phyloP scores from a whole-genome alignment of 2,797 vertebrate genomes.

The Mormyrops attenuatus region DNA sequence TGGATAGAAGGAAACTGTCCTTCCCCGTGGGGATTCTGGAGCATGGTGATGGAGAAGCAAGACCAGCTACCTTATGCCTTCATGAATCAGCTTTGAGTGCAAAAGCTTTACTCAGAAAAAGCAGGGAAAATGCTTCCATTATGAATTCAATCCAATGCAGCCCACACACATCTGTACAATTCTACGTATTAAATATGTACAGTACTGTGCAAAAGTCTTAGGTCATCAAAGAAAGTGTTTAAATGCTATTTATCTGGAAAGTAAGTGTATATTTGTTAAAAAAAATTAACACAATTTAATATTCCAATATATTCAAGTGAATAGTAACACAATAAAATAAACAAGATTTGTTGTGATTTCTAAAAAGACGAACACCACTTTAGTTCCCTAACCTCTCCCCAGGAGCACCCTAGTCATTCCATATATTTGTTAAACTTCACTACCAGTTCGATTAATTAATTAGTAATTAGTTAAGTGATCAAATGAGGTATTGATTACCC shows the following conservation, averaged over 20 bases:
- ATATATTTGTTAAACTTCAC: not conserved
- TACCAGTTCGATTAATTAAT: not conserved
- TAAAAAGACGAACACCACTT: not conserved
- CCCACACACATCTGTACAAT: not conserved
- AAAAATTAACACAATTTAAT: not conserved
- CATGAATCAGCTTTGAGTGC: not conserved
- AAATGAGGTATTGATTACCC: not conserved
- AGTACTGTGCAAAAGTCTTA: not conserved
- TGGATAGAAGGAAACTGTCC: not conserved
- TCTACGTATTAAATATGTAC: not conserved
- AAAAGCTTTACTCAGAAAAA: not conserved
- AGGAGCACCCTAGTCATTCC: not conserved
- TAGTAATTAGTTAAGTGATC: not conserved
- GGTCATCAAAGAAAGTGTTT: not conserved
- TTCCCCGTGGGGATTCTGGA: not conserved
- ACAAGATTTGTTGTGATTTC: not conserved
- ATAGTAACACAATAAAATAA: not conserved
- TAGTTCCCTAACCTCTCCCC: not conserved
- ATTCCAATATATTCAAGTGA: not conserved
- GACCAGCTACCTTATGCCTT: not conserved
- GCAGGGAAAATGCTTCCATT: not conserved
- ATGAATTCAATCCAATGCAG: not conserved
- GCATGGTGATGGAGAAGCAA: not conserved
- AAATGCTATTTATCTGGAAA: not conserved
- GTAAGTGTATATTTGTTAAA: not conserved